Evolutionary conservation across 2,113 vertebrate genomes (phyloP).

Genomic region (Spea multiplicata): DNA sequence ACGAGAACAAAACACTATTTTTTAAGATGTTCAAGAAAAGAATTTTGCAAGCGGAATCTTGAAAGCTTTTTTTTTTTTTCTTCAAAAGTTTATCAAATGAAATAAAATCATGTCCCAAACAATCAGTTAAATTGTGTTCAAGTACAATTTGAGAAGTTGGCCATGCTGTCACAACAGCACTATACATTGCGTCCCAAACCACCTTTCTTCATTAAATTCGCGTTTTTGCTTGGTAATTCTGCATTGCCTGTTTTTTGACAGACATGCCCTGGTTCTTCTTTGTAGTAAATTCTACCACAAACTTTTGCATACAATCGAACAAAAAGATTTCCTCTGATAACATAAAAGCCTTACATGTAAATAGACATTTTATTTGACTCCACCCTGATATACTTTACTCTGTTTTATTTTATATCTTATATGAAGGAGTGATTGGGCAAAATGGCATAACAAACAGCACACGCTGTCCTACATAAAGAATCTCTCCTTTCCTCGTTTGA

Average conservation of each 20-base stretch:
- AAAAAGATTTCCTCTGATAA: slow-evolving; percentile 88
- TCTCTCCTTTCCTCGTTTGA: not conserved
- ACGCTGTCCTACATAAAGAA: slow-evolving; percentile 19
- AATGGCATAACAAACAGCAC: slow-evolving; percentile 50
- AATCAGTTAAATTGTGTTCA: not conserved
- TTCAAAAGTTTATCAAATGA: slow-evolving; percentile 67
- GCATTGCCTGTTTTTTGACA: slow-evolving; percentile 71
- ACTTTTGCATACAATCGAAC: slow-evolving; percentile 79
- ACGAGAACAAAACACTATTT: slow-evolving; percentile 60
- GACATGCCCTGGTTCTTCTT: slow-evolving; percentile 74
- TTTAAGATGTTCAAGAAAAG: slow-evolving; percentile 67
- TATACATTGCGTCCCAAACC: not conserved
- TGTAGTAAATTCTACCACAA: slow-evolving; percentile 72
- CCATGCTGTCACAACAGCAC: not conserved
- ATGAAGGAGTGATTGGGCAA: slow-evolving; percentile 51
- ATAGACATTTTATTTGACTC: slow-evolving; percentile 83
- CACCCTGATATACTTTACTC: slow-evolving; percentile 36
- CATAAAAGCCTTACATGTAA: slow-evolving; percentile 98
- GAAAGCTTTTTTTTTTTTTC: slow-evolving; percentile 55
- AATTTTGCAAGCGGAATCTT: slow-evolving; percentile 71
- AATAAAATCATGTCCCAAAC: slow-evolving; percentile 36
- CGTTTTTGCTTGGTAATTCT: slow-evolving; percentile 64
- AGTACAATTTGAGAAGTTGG: slow-evolving; percentile 1
- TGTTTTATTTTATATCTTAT: slow-evolving; percentile 48
- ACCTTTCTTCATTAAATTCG: slow-evolving; percentile 48